Evolutionary conservation across 2,888 invertebrate genomes (phyloP).

Genomic region (Willowsia nigromaculata): DNA sequence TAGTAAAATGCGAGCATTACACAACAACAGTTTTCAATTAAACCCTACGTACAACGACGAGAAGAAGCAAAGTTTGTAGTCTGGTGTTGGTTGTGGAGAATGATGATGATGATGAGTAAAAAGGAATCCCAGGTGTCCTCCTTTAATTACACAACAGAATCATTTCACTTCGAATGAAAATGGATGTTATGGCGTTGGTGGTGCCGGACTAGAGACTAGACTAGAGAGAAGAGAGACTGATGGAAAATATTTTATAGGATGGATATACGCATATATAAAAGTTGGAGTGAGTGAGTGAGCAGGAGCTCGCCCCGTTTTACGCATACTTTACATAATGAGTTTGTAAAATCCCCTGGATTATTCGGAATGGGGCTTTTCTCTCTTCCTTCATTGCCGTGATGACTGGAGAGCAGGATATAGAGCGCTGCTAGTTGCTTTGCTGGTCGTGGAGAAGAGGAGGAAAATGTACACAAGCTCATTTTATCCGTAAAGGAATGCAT

Average conservation of each 20-base stretch:
- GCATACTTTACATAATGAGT: constrained; percentile 77
- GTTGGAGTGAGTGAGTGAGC: constrained; percentile 20
- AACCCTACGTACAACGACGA: background rate
- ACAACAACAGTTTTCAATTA: constrained; percentile 65
- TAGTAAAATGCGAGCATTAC: constrained; percentile 41
- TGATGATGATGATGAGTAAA: constrained; percentile 55
- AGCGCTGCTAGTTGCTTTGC: no score
- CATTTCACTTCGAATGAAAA: constrained; percentile 64
- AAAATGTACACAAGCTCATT: constrained; percentile 15
- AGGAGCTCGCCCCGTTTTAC: constrained; percentile 66
- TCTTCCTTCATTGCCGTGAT: constrained; percentile 64
- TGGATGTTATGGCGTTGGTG: constrained; percentile 48
- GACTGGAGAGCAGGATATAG: constrained; percentile 31
- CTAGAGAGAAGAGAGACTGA: background rate
- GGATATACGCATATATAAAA: background rate
- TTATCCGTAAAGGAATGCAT: constrained; percentile 47
- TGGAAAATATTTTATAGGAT: background rate
- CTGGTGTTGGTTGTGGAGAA: background rate
- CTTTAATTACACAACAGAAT: constrained; percentile 65
- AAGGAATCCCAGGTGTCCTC: constrained; percentile 67
- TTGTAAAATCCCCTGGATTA: constrained; percentile 68
- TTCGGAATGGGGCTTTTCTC: constrained; percentile 64
- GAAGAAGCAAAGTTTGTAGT: no score
- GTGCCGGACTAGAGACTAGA: constrained; percentile 23
- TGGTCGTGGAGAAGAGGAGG: no score